Evolutionary conservation across 2,113 vertebrate genomes (phyloP), one percentile per base, ranked within the genome.

Genomic region (Scomber japonicus): DNA sequence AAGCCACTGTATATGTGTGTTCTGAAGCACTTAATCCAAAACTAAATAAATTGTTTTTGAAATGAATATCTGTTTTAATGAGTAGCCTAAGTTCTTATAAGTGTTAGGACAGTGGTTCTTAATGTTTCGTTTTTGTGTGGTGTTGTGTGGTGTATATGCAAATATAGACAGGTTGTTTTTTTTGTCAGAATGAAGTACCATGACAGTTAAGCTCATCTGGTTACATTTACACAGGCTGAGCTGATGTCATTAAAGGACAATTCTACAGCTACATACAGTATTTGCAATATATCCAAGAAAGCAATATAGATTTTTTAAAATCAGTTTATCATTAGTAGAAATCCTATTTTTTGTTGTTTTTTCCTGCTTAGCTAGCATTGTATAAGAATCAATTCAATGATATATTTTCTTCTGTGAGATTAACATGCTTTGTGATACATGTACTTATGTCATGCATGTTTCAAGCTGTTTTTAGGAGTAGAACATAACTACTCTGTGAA

Each of bases 21-120:
- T 17, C 16, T 65, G 50, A 31, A 54, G 50, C 45, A 54, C 65
- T 75, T 73, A 45, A 67, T 31, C 11, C 48, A 53, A 8, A 63
- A 16, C 5, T 46, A 44, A 81, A 79, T 62, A 51, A 57, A 78
- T 78, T 54, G 49, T 13, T 56, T 83, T 62, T 71, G 6, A 79
- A 61, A 62, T 14, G 30, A 48, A 54, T 66, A 55, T 71, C 7
- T 11, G 50, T 46, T 57, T 64, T 54, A 67, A 30, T 11, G 3
- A 12, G 11, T 30, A 21, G 21, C 21, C 21, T 21, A 27, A 17
- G 30, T 35, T 35, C 57, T 57, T 21, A 16, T 5, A 35, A 5
- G 5, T 35, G 7, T 35, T 40, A 15, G 24, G 24, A 21, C 31
- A 40, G 30, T 21, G 30, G 8, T 19, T 61, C 3, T 31, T 35